phyloP scores from a whole-genome alignment of 2,113 vertebrate species.

The Brevimyrus niger region DNA sequence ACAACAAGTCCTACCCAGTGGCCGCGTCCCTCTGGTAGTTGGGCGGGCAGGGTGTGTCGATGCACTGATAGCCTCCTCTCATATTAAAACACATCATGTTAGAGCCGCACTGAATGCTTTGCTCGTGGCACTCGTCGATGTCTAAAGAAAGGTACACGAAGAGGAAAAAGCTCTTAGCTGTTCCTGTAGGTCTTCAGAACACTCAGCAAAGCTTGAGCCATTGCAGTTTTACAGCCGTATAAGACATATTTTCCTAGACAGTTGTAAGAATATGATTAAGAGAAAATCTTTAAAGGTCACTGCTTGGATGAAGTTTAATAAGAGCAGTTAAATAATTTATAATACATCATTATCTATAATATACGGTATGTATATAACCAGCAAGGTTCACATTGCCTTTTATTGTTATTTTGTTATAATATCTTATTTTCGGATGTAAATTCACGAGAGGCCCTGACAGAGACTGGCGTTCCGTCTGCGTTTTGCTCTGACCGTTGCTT shows the following conservation, averaged over 20 bases:
- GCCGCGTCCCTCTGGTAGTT: constrained; percentile 76
- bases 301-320: neutral
- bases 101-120: constrained; percentile 76
- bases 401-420: neutral
- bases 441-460: neutral
- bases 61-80: constrained; percentile 89
- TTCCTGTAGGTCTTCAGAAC: neutral
- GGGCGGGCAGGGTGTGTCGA: constrained; percentile 88
- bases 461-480: neutral
- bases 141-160: constrained; percentile 46
- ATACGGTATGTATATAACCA: neutral
- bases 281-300: no score
- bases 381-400: neutral
- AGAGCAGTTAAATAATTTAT: neutral
- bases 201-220: neutral
- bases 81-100: constrained; percentile 96
- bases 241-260: neutral
- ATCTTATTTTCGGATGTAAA: neutral
- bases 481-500: neutral
- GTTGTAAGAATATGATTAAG: neutral
- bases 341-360: neutral
- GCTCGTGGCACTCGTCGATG: constrained; percentile 84
- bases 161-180: neutral
- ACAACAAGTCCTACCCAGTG: constrained; percentile 67
- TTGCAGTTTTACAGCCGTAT: neutral